Evolutionary conservation across 1,140 invertebrate genomes (phyloP), one percentile per base, ranked within the genome.

Genomic region (Trissolcus basalis): DNA sequence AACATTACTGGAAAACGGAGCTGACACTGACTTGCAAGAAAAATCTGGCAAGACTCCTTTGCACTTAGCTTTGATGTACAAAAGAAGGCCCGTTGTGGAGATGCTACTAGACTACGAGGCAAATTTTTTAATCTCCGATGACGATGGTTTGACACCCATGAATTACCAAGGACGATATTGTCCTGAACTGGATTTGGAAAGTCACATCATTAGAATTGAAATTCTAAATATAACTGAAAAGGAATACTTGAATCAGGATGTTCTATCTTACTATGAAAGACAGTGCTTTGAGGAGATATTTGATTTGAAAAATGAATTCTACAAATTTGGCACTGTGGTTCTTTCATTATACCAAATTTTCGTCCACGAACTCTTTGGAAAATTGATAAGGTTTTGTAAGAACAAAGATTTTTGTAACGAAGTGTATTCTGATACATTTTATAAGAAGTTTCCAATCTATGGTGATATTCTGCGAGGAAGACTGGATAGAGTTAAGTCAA

Each of bases 1-100:
- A 73, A 67, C 73, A 0, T 41, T 79, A 2, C 13, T 76, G n/a
- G 69, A 79, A 58, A 69, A 76, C 53, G 73, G 77, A 0, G 77
- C 65, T 12, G 72, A 79, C 1, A 16, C 69, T 35, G 51, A 79
- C 36, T 8, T 60, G 7, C 65, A 65, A 51, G 60, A 79, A 10
- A 63, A 79, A 19, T 59, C 13, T 11, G 72, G 72, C 4, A 79
- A 54, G 53, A 76, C 77, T 45, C 2, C 72, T 9, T 45, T 79
- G 8, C 76, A 78, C 19, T 7, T 72, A 41, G 68, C 77, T n/a
- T 33, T 75, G 15, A 19, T 65, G 4, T 44, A 76, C 27, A 68
- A 70, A 68, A 19, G 72, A 43, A 49, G 68, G 53, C 55, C 65
- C 0, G 41, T 74, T 9, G 58, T 72, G 9, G 72, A 73, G 13